Conservation (phyloP, 2,113 vertebrate genomes). For the Lepisosteus oculatus region DNA sequence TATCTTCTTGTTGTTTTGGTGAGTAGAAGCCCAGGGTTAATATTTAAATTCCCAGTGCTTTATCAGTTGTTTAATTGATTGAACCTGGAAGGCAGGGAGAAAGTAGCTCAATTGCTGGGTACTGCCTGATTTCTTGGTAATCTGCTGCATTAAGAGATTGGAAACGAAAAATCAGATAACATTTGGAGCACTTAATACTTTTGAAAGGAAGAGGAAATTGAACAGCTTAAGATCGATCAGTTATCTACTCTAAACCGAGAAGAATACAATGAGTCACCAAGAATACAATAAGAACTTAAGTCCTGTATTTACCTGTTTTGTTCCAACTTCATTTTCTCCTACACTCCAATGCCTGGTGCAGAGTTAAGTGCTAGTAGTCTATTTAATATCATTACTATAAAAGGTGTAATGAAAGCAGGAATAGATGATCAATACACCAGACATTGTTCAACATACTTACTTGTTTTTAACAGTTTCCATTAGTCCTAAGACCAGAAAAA, state of each 20-base stretch:
- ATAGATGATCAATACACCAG: constrained; percentile 14
- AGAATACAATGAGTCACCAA: constrained; percentile 13
- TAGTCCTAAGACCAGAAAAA: constrained; percentile 2
- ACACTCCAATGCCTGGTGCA: constrained; percentile 14
- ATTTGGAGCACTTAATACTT: constrained; percentile 11
- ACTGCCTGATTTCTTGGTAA: not conserved
- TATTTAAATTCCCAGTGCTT: not conserved
- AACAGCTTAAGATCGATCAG: constrained; percentile 13
- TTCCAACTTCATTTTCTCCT: constrained; percentile 13
- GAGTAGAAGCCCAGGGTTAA: not conserved
- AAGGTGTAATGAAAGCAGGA: constrained; percentile 19
- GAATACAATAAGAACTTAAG: not conserved
- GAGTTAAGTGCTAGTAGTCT: constrained; percentile 21
- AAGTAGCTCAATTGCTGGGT: not conserved
- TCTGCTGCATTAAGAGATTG: constrained; percentile 6
- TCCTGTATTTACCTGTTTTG: constrained; percentile 18
- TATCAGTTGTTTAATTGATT: not conserved
- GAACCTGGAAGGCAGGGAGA: not conserved
- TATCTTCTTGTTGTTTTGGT: no score
- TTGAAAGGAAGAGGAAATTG: constrained; percentile 12
- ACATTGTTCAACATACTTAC: constrained; percentile 13
- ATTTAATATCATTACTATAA: constrained; percentile 30
- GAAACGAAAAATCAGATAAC: constrained; percentile 3
- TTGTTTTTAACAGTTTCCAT: not conserved
- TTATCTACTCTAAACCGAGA: constrained; percentile 14